Percentiles rank a stretch among this genome's conserved stretches.
These are phyloP conservation scores for Oxygymnocypris stewartii DNA, from an alignment of 2,113 vertebrate genomes.

Conservation along the genomic window DNA sequence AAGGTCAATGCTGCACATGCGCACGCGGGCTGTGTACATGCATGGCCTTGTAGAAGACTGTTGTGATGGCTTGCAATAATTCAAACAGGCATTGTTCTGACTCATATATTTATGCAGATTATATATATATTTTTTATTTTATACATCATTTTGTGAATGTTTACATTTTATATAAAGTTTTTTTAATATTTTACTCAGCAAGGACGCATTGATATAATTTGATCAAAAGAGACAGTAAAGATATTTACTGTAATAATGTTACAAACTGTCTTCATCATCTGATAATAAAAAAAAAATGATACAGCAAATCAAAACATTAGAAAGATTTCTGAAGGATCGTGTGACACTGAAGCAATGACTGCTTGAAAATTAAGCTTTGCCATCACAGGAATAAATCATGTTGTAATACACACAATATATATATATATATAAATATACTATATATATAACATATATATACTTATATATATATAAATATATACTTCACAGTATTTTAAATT, in stretches of 20 bases:
- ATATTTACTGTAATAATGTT: not conserved
- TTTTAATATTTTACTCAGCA: not conserved
- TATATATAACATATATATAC: too few species aligned
- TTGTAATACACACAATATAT: too few species aligned
- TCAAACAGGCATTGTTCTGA: not conserved
- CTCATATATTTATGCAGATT: not conserved
- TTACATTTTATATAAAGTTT: not conserved
- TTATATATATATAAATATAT: too few species aligned
- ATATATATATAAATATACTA: too few species aligned
- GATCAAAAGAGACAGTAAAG: not conserved
- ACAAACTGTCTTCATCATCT: not conserved
- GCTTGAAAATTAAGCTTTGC: constrained; percentile 1
- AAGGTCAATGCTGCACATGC: constrained; percentile 9
- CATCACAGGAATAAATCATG: not conserved
- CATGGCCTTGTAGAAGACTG: constrained; percentile 13
- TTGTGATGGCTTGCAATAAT: not conserved
- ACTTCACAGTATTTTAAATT: too few species aligned
- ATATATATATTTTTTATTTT: too few species aligned
- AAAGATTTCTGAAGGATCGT: not conserved
- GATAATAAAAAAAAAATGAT: too few species aligned
- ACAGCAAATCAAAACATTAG: not conserved
- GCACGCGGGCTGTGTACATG: not conserved
- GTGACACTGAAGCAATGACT: not conserved
- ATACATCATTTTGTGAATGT: not conserved
- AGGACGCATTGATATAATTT: not conserved